These are phyloP conservation scores for Bos javanicus DNA, from an alignment of 2,113 vertebrate species.

Conservation along the genomic window DNA sequence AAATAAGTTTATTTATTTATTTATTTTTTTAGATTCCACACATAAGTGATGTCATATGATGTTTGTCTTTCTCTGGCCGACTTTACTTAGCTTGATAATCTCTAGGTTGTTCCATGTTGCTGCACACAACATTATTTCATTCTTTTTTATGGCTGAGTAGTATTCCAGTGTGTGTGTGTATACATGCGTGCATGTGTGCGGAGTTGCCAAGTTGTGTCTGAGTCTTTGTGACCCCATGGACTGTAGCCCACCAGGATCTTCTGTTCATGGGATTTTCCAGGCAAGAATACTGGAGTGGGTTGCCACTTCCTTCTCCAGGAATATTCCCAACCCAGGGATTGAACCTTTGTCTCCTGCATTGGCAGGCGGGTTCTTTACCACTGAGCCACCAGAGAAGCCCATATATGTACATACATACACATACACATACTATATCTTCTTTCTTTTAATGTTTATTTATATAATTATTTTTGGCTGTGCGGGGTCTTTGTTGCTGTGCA, in stretches of 20 bases:
- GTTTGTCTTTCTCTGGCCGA: background rate
- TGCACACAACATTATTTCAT: background rate
- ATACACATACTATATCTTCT: background rate
- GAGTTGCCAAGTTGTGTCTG: background rate
- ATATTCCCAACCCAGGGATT: background rate
- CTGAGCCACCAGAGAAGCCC: background rate
- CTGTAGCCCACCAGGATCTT: background rate
- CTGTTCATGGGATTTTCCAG: background rate
- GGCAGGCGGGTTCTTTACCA: background rate
- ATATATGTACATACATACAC: rapidly evolving
- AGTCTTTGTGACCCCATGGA: background rate
- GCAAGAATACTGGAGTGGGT: background rate
- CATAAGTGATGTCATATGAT: background rate
- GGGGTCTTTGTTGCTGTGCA: background rate
- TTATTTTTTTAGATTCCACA: background rate
- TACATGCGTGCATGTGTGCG: background rate
- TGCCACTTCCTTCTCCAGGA: background rate
- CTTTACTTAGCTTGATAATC: background rate
- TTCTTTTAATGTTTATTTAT: background rate
- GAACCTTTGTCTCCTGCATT: background rate
- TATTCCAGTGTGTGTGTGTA: background rate
- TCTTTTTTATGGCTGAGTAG: background rate
- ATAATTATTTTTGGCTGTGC: background rate
- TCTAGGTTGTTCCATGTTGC: background rate
- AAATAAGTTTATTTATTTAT: background rate